Evolutionary conservation across 2,113 vertebrate genomes (phyloP), one percentile per base, ranked within the genome.

Genomic region (Acrocephalus arundinaceus): DNA sequence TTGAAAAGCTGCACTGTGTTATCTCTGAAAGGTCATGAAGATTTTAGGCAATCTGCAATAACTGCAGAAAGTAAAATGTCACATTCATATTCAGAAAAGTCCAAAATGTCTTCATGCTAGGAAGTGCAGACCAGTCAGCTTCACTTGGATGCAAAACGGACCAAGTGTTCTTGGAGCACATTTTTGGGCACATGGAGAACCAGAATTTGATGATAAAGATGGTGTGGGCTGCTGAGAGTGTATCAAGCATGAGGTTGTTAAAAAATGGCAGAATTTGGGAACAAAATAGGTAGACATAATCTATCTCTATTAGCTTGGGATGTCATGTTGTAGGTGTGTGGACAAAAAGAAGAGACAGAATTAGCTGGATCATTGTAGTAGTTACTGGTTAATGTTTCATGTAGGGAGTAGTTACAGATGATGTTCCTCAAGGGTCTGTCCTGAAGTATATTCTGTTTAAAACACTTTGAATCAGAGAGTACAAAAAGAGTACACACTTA

Each of bases 401-500:
- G 20, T 28, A 9, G 7, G 1, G 0, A 0, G 0, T n/a, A 61
- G 28, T 45, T 63, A 41, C 19, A 80, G 13, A 8, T 18, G 20
- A 31, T 1, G 6, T 13, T 90, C 6, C n/a, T 72, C 52, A 59
- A 22, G 10, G 13, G 8, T 67, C 30, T 67, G 5, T 37, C 28
- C 49, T 68, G 35, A 17, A 55, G 77, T 15, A n/a, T 10, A n/a
- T 16, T 15, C 5, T 59, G 3, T 72, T 82, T 68, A 41, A 87
- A 91, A 65, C 23, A 43, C 28, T 23, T 22, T 48, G 19, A 68
- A 58, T 17, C 10, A 43, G 6, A 39, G 37, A 39, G 37, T 39
- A 39, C 9, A 15, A 1, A 39, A 37, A 62, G 15, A n/a, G 5
- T n/a, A 30, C 3, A 30, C 25, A 31, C 4, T 76, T 39, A 46